These are phyloP conservation scores for Clupea harengus DNA, from an alignment of 2,113 vertebrate genomes.

Conservation along the genomic window DNA sequence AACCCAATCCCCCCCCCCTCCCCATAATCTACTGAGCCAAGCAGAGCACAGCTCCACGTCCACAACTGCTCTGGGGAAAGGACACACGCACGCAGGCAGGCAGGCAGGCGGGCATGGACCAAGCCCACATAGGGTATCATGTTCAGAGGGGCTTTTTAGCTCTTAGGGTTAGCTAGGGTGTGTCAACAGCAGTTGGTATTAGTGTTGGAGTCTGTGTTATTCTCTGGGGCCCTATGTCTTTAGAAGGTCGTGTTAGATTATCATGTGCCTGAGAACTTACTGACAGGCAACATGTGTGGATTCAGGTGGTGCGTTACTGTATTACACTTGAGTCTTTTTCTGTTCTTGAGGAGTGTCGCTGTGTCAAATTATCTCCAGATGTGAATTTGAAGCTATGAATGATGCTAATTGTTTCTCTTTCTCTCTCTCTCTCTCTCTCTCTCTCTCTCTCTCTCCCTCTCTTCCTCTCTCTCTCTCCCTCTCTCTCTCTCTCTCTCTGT, in stretches of 20 bases:
- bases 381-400: background rate
- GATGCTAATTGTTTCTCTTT: conserved; percentile 24
- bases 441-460: background rate
- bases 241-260: background rate
- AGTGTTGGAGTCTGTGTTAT: background rate
- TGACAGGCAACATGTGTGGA: background rate
- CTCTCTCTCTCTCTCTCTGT: conserved; percentile 35
- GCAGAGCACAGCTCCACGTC: background rate
- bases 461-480: background rate
- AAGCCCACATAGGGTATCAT: background rate
- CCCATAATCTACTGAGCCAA: background rate
- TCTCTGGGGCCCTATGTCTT: background rate
- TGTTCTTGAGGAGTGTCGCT: background rate
- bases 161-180: background rate
- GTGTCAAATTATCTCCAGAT: background rate
- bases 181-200: background rate
- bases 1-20: background rate
- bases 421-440: background rate
- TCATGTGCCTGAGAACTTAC: background rate
- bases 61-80: background rate
- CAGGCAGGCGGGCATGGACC: background rate
- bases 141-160: background rate
- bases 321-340: background rate
- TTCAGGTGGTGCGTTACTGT: background rate
- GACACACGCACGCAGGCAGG: background rate